These are phyloP conservation scores for Haliclystus octoradiatus DNA, from an alignment of 30 jellyfish, hydroid and myxozoan species.

Conservation along the genomic window DNA sequence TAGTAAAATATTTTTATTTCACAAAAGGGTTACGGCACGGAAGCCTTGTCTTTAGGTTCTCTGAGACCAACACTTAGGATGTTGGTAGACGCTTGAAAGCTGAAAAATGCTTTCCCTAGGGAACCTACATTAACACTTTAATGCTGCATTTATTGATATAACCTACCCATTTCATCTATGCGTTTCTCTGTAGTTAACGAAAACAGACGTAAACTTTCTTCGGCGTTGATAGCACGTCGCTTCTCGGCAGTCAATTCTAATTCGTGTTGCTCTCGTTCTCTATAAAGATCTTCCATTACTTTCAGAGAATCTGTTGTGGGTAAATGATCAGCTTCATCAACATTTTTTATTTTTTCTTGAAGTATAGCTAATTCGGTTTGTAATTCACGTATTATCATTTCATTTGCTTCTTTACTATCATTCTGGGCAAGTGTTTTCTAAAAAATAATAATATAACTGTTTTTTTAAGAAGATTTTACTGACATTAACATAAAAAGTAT, in stretches of 20 bases:
- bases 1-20: no score
- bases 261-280: slow-evolving; percentile 18
- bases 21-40: no score
- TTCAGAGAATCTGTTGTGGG: not conserved
- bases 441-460: no score
- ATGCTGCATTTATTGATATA: not conserved
- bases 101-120: no score
- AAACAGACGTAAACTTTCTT: slow-evolving; percentile 43
- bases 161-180: slow-evolving; percentile 67
- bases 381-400: not conserved
- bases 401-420: no score
- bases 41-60: no score
- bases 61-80: no score
- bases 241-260: slow-evolving; percentile 50
- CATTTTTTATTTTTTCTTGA: not conserved
- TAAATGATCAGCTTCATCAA: not conserved
- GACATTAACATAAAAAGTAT: no score
- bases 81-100: no score
- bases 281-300: not conserved
- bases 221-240: slow-evolving; percentile 77
- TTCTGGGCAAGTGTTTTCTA: no score
- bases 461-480: no score
- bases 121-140: no score
- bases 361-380: not conserved
- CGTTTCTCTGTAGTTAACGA: slow-evolving; percentile 64